Conservation (phyloP, 2,888 invertebrate genomes). For the Athripsodes cinereus region DNA sequence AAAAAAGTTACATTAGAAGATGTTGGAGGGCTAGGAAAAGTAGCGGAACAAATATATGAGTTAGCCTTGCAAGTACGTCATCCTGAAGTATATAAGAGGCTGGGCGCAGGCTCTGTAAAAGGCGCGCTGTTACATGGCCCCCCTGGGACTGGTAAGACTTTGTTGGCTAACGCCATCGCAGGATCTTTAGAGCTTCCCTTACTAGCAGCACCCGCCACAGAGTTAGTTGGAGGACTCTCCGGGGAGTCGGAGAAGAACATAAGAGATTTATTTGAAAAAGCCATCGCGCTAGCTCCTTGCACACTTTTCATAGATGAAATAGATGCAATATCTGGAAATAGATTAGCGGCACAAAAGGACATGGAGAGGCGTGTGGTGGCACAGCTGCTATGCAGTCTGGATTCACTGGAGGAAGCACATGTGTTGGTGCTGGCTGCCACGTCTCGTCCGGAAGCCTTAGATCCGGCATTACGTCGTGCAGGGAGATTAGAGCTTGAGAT, state of each 20-base stretch:
- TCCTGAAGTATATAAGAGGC: slow-evolving; percentile 78
- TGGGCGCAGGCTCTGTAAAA: slow-evolving; percentile 82
- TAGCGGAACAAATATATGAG: slow-evolving; percentile 64
- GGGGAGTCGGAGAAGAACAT: slow-evolving; percentile 95
- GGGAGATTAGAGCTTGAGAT: slow-evolving; percentile 95
- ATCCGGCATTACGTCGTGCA: slow-evolving; percentile 85
- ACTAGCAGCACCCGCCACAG: slow-evolving; percentile 84
- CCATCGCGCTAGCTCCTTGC: slow-evolving; percentile 67
- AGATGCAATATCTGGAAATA: slow-evolving; percentile 89
- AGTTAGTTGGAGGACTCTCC: slow-evolving; percentile 89
- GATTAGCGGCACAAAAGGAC: slow-evolving; percentile 85
- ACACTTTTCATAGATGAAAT: slow-evolving; percentile 95
- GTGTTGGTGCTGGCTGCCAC: slow-evolving; percentile 94
- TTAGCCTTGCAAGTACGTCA: slow-evolving; percentile 81
- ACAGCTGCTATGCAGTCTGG: slow-evolving; percentile 83
- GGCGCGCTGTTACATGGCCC: slow-evolving; percentile 94
- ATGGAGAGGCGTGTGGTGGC: slow-evolving; percentile 96
- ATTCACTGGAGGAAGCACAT: slow-evolving; percentile 52
- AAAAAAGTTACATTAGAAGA: slow-evolving; percentile 59
- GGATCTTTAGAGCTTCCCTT: slow-evolving; percentile 81
- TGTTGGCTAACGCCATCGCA: slow-evolving; percentile 75
- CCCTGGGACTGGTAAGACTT: slow-evolving; percentile 89
- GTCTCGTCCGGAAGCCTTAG: slow-evolving; percentile 85
- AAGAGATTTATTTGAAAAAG: slow-evolving; percentile 84
- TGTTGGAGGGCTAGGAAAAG: slow-evolving; percentile 75